Base-by-base conservation (phyloP, 2,797 vertebrate genomes). In the Bovichtus variegatus region DNA sequence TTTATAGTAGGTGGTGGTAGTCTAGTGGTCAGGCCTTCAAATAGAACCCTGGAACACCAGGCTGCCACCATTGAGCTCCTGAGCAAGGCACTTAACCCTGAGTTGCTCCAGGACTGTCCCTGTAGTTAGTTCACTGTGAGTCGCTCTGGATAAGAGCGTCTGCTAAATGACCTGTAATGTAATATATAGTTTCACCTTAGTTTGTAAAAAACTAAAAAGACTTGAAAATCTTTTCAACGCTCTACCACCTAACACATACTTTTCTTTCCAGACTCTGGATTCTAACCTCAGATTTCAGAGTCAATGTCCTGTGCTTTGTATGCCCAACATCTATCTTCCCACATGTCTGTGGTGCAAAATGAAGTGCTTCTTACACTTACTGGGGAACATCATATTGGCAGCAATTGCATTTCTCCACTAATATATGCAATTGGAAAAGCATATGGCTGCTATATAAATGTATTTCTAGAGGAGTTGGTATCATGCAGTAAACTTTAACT, bases 361-460 rank as follows among this genome's bases (percentile, higher is more conserved):
- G 0, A 57, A 13, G 43, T 19, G 29, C 27, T 62, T 47, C 21
- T 2, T 11, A 27, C 11, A 23, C n/a, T 57, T 59, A 7, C n/a
- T 2, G 54, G 46, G 12, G 9, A 76, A 36, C 18, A 49, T 47
- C 43, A 9, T 29, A 50, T 0, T 18, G 2, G 11, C 0, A 51
- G 21, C 16, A n/a, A 36, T 6, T 63, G n/a, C 0, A 4, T 15
- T 62, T 61, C 43, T 53, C 18, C 4, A 29, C 15, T n/a, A 49
- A 63, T 59, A 47, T 4, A n/a, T 46, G 6, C 25, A 53, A 51
- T 18, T 47, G 65, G 13, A 58, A 74, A 46, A 57, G 8, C n/a
- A 25, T 51, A 59, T 68, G 9, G 27, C 31, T 5, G 41, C 12
- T 12, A 23, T 44, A 27, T 21, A 21, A 38, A 41, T 27, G 47